phyloP scores from a whole-genome alignment of 2,888 invertebrate genomes.

The Lithophane semibrunnea region DNA sequence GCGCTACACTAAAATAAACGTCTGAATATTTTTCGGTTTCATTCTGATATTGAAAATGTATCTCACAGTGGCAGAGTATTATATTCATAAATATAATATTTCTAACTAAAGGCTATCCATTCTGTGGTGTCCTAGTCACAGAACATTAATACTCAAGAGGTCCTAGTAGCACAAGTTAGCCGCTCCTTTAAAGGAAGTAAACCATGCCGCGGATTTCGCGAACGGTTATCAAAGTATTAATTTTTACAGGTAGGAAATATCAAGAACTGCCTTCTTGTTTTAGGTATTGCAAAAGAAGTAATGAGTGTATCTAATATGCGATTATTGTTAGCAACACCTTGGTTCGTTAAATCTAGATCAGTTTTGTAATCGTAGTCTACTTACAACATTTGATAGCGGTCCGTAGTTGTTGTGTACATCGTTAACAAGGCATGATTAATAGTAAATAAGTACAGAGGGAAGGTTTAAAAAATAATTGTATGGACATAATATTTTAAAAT shows the following conservation, averaged over 20 bases:
- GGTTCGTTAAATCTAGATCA: slow-evolving; percentile 63
- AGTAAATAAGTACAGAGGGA: slow-evolving; percentile 11
- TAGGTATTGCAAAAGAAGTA: slow-evolving; percentile 36
- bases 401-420: slow-evolving; percentile 57
- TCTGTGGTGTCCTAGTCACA: not conserved
- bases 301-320: slow-evolving; percentile 37
- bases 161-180: too few species aligned
- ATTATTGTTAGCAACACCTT: slow-evolving; percentile 57
- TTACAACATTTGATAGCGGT: slow-evolving; percentile 64
- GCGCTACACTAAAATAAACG: slow-evolving; percentile 7
- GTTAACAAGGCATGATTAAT: slow-evolving; percentile 36
- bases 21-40: not conserved
- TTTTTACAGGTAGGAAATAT: slow-evolving; percentile 5
- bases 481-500: slow-evolving; percentile 71
- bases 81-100: not conserved
- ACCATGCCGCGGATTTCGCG: not conserved
- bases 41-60: not conserved
- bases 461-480: slow-evolving; percentile 59
- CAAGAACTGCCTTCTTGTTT: not conserved
- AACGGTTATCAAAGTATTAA: not conserved
- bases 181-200: too few species aligned
- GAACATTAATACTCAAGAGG: too few species aligned
- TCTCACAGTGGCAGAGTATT: too few species aligned
- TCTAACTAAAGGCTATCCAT: too few species aligned
- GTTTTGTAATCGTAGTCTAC: slow-evolving; percentile 62